These are phyloP conservation scores for Drosophila robusta DNA, from an alignment of 2,888 invertebrate species.

Conservation along the genomic window DNA sequence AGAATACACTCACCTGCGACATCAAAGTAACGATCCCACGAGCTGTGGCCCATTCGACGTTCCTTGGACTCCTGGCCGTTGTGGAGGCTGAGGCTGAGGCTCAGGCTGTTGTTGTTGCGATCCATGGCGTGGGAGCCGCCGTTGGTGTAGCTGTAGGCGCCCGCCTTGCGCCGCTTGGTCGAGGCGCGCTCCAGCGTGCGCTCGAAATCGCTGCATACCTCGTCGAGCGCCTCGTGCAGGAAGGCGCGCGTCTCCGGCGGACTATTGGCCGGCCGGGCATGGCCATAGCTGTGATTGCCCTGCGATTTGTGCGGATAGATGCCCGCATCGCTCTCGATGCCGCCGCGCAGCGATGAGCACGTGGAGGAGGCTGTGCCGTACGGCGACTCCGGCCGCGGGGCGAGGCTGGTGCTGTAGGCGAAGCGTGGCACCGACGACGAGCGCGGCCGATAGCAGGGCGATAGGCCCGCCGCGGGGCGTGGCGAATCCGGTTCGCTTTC, in stretches of 20 bases:
- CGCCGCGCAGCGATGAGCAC: conserved; percentile 78
- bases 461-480: conserved; percentile 48
- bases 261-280: conserved; percentile 67
- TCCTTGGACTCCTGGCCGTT: conserved; percentile 62
- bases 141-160: conserved; percentile 40
- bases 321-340: conserved; percentile 73
- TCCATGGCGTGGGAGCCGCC: conserved; percentile 66
- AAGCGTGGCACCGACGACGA: conserved; percentile 82
- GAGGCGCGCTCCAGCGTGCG: conserved; percentile 88
- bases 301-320: conserved; percentile 48
- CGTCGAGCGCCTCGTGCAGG: conserved; percentile 86
- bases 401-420: conserved; percentile 58
- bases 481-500: conserved; percentile 84
- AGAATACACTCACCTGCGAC: conserved; percentile 75
- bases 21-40: conserved; percentile 76
- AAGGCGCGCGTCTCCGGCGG: conserved; percentile 84
- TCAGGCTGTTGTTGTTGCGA: conserved; percentile 78
- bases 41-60: conserved; percentile 60
- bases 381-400: conserved; percentile 78
- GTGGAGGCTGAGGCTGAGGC: conserved; percentile 55
- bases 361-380: conserved; percentile 82
- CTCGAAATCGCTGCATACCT: conserved; percentile 90
- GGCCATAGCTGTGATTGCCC: conserved; percentile 24
- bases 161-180: conserved; percentile 79
- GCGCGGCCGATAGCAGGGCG: conserved; percentile 65